Conservation (phyloP, 2,888 invertebrate species). For the Phyllotreta striolata region DNA sequence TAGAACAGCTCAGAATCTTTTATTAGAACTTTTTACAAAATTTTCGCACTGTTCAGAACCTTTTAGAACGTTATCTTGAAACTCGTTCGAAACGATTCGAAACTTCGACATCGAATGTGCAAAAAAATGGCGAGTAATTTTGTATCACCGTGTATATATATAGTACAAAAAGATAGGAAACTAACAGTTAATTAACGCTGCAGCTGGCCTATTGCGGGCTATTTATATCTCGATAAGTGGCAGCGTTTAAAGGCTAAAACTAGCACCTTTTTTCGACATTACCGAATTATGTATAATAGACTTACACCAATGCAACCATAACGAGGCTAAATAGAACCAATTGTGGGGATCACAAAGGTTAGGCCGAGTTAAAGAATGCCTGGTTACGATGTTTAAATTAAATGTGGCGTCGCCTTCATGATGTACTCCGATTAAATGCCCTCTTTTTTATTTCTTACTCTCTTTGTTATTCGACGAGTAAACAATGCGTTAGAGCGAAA, state of each 20-base stretch:
- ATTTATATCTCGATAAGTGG: slow-evolving; percentile 32
- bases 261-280: slow-evolving; percentile 38
- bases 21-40: no score
- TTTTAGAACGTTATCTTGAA: no score
- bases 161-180: slow-evolving; percentile 19
- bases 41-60: no score
- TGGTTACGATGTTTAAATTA: slow-evolving; percentile 50
- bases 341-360: slow-evolving; percentile 56
- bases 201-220: slow-evolving; percentile 23
- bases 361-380: slow-evolving; percentile 54
- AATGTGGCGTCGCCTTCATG: slow-evolving; percentile 52
- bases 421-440: no score
- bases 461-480: no score
- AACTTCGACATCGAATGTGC: no score
- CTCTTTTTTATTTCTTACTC: no score
- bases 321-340: slow-evolving; percentile 43
- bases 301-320: slow-evolving; percentile 40
- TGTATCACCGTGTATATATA: no score
- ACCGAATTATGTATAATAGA: slow-evolving; percentile 45
- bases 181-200: slow-evolving; percentile 26
- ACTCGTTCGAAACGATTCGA: no score
- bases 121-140: no score
- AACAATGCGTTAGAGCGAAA: no score
- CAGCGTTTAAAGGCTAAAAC: slow-evolving; percentile 32
- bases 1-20: no score